Base-by-base conservation (phyloP, 2,113 vertebrate genomes). In the Corynorhinus townsendii region DNA sequence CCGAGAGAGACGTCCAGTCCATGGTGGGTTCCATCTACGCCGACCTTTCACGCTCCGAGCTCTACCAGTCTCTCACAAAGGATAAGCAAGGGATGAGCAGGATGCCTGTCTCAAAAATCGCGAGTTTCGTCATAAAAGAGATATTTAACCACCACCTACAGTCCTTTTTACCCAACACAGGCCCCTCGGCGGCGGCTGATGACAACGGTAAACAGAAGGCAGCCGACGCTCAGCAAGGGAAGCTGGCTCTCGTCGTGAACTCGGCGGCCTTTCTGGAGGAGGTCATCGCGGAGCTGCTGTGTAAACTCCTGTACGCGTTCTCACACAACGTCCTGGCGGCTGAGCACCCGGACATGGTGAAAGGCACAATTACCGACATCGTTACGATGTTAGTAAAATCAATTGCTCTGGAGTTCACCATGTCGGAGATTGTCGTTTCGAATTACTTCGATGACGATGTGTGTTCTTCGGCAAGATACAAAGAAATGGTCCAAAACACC, bases 81-180 rank as follows among this genome's bases (percentile, higher is more conserved):
- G 95, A 95, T 86, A 95, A 96, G 86, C 97, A 90, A 76, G 73
- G 52, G 19, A 40, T 97, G 81, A 93, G 33, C 79, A 91, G 83
- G 10, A 94, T 97, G 81, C 94, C 97, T 84, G 90, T 94, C 72
- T 88, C 97, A 87, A 96, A 97, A 96, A 80, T 96, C 93, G 97
- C 97, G 89, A 97, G 96, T 90, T 96, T 94, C 62, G 95, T 97
- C 93, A 96, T 97, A 95, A 96, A 97, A 66, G 97, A 96, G 91
- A 96, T 97, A 4, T 97, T 97, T 93, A 96, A 97, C 72, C 97
- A 96, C 49, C 97, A 97, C 69, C 75, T 97, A 38, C 86, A 97
- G 45, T 96, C 96, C 86, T 97, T 97, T 93, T 91, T 93, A 77
- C 87, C 96, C 68, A 96, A 96, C 95, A 79, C n/a, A 76, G 20